Conservation (phyloP, 2,797 vertebrate species). For the Brachyalestes nurse region DNA sequence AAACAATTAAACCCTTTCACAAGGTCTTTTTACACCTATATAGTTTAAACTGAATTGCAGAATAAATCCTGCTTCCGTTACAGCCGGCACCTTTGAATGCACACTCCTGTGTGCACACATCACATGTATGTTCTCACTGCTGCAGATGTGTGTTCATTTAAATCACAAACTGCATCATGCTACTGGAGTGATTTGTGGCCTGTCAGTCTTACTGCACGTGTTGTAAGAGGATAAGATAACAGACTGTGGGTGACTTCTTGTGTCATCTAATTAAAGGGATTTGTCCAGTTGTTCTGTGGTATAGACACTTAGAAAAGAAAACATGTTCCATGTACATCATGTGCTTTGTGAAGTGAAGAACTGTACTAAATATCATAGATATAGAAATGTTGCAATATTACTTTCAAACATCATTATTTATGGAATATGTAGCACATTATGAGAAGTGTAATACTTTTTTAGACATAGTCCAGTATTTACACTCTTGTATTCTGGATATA, state of each 20-base stretch:
- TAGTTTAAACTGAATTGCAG: not conserved
- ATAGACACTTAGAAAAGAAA: slow-evolving; percentile 25
- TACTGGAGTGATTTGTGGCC: slow-evolving; percentile 33
- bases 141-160: not conserved
- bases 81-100: not conserved
- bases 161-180: slow-evolving; percentile 13
- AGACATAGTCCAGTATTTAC: not conserved
- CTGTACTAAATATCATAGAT: not conserved
- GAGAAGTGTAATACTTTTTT: not conserved
- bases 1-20: not conserved
- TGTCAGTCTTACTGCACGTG: slow-evolving; percentile 36
- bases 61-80: slow-evolving; percentile 21
- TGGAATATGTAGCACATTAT: not conserved
- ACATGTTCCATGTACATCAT: not conserved
- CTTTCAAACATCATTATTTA: not conserved
- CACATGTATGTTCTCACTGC: not conserved
- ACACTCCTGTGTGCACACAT: slow-evolving; percentile 18
- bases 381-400: not conserved
- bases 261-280: slow-evolving; percentile 44
- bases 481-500: not conserved
- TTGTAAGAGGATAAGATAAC: slow-evolving; percentile 45
- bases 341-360: slow-evolving; percentile 13
- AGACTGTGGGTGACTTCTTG: slow-evolving; percentile 16
- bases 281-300: slow-evolving; percentile 36
- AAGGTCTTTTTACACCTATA: not conserved